Evolutionary conservation across 2,888 invertebrate genomes (phyloP), one percentile per base, ranked within the genome.

Genomic region (Andrena praecox): DNA sequence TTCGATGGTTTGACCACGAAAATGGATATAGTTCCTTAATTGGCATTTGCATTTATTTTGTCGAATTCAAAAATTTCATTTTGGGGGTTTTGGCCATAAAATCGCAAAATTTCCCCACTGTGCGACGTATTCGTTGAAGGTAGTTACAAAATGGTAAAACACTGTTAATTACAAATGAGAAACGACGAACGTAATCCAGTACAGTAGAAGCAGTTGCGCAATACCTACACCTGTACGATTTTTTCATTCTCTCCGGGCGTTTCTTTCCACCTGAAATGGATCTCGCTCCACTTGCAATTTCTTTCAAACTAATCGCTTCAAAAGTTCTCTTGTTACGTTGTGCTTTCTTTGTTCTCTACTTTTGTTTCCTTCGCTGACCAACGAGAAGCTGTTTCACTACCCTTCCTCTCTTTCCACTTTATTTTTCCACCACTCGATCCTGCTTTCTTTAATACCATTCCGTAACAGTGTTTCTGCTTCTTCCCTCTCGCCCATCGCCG

Each of bases 281-380:
- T 54, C 72, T 27, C 24, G 52, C 66, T 63, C 67, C 54, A 68
- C 54, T 70, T 62, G 80, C 62, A 72, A 68, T 72, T 70, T 66
- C 62, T 80, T 64, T 20, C 59, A 24, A 54, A 62, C 31, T 66
- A 66, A 75, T 69, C 50, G 56, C 20, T 70, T 50, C 29, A 8
- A 52, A 68, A 66, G n/a, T 80, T 63, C 31, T 52, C 29, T 48
- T 42, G 62, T 71, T 54, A 42, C 67, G 10, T 52, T 20, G 2
- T 27, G n/a, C 27, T 54, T 29, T 12, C 16, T 50, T 27, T 16
- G 4, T 3, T 63, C 20, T 2, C 8, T 31, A n/a, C 6, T 2
- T 10, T 8, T 10, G 27, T 35, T 12, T 35, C 24, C n/a, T 35
- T 33, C 12, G 20, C 20, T 27, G 27, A 20, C 27, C 59, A 20